Evolutionary conservation across 1,140 invertebrate genomes (phyloP), one percentile per base, ranked within the genome.

Genomic region (Drosophila watanabei): DNA sequence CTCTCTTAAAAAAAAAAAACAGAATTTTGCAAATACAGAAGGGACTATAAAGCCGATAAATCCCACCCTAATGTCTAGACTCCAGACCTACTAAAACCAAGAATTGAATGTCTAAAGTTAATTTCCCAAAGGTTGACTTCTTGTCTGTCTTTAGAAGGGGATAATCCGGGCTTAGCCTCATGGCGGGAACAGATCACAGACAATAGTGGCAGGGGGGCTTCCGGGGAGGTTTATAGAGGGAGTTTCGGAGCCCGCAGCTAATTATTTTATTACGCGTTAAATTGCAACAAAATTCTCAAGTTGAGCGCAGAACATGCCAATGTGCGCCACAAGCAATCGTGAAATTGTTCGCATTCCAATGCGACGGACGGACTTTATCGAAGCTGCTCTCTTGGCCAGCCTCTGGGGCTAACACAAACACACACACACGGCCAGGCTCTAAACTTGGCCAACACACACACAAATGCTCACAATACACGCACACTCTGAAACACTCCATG

Each of bases 241-340:
- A 37, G 54, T 57, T 57, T 57, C 20, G 35, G 35, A n/a, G 72
- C 59, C 62, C 63, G 52, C 65, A 83, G 83, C 84, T 89, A 88
- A 88, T 88, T 89, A 88, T 88, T 88, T 88, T 88, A 88, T 88
- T 89, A 88, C 85, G 85, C 84, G 85, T 89, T 88, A 88, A 88
- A 88, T 88, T 90, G 81, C 86, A 90, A 88, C 86, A 85, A 81
- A 88, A 87, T 89, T 89, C 81, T 88, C 75, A 60, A 65, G 63
- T 72, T 81, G 71, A 79, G 84, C 86, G 73, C 85, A 77, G 84
- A 89, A 85, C 65, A 89, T 90, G 84, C 81, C 85, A 77, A 80
- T 88, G 81, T 89, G 85, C 85, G 85, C 81, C 84, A 88, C 84
- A 75, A 81, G 86, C 85, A 90, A 88, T 88, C 84, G 84, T 88